Evolutionary conservation across 1,140 invertebrate species (phyloP).

Genomic region (Eurosta solidaginis): DNA sequence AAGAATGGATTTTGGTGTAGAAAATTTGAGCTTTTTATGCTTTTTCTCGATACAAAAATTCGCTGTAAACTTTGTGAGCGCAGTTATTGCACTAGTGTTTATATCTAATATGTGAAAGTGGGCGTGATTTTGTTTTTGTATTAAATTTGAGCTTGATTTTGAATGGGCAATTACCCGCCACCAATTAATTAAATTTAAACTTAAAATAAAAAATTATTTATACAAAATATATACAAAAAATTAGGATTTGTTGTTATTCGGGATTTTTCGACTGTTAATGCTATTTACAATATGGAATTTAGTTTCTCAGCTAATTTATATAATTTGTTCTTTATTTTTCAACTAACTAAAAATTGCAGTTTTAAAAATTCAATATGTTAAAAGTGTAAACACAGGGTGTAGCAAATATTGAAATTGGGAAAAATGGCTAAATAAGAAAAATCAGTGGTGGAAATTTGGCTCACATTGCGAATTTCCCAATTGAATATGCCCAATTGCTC

Average conservation of each 20-base stretch:
- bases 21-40: neutral
- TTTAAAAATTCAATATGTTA: neutral
- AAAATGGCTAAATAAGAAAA: conserved; percentile 45
- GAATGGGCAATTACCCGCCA: neutral
- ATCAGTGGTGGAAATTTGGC: conserved; percentile 50
- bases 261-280: neutral
- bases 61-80: neutral
- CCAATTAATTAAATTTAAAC: neutral
- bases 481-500: conserved; percentile 32
- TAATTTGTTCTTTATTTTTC: neutral
- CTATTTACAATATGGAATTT: conserved; percentile 10
- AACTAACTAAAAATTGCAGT: conserved; percentile 10
- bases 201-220: neutral
- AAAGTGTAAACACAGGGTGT: conserved; percentile 5
- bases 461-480: neutral
- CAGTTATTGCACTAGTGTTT: neutral
- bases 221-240: conserved; percentile 18
- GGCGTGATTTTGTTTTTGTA: neutral
- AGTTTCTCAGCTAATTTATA: neutral
- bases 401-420: neutral
- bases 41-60: neutral
- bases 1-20: neutral
- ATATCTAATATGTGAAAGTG: neutral
- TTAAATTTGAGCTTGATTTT: too few species aligned
- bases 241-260: neutral